Base-by-base conservation (phyloP, 2,113 vertebrate genomes). In the Pycnonotus jocosus region DNA sequence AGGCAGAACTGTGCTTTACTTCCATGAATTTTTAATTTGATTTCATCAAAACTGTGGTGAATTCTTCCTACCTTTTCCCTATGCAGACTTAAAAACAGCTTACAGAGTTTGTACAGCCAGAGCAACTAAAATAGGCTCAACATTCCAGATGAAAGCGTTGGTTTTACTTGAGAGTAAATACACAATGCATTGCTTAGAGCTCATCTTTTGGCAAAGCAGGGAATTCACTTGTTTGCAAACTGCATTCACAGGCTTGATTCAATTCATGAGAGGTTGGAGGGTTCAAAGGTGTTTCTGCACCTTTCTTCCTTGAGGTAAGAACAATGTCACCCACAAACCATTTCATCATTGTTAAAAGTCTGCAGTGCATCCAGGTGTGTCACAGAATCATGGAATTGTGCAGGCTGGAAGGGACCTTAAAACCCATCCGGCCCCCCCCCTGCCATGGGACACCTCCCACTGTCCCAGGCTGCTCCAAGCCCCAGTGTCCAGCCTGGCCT, bases 381-480 rank as follows among this genome's bases (percentile, higher is more conserved):
- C 54, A 31, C 2, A 14, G 9, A 53, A n/a, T 23, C 38, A 22
- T 12, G 3, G 17, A 40, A 40, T 47, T 20, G 11, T 18, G 0
- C 61, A n/a, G n/a, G 24, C 2, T 27, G 17, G 17, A 7, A 53
- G 2, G 15, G 61, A 47, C 16, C 7, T 8, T 0, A 19, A 7
- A 69, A 1, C 0, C 0, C n/a, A 61, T 3, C n/a, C 24, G 2
- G 0, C 6, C 0, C 38, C 51, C 24, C 20, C 38, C n/a, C 20
- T 0, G 12, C 53, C 53, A 18, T 53, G 69, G 60, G 38, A n/a
- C 69, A 7, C 9, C 45, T 89, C 0, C 28, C 78, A 21, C 11
- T 37, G 54, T 16, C 28, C 86, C 77, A 71, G 48, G 85, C 15
- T 48, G 42, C 42, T 64, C 66, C 57, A 3, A 77, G 56, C 64